Evolutionary conservation across 1,140 invertebrate genomes (phyloP), one percentile per base, ranked within the genome.

Genomic region (Leptopilina boulardi): DNA sequence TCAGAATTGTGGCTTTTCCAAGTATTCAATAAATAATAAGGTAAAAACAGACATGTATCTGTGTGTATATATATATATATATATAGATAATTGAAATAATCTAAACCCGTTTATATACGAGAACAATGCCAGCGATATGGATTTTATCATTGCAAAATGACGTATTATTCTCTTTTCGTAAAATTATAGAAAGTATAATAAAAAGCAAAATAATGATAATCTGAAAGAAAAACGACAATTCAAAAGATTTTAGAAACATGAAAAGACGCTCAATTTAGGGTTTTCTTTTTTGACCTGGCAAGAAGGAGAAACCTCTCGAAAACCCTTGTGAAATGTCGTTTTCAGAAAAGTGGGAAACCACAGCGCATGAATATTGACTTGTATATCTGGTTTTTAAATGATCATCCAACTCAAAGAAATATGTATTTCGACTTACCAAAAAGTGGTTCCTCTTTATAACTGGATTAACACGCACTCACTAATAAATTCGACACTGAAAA

Each of bases 381-480:
- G 41, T 66, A n/a, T n/a, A 11, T 30, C 59, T 30, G 2, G 5
- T 3, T 23, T 19, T 59, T 21, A 23, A 23, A 59, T n/a, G 59
- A 13, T 66, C 26, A 66, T 66, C 10, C 0, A n/a, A 30, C 11
- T n/a, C 26, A 6, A 4, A 13, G n/a, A 66, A 66, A 26, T 18
- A 30, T 26, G 15, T 38, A 10, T n/a, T n/a, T 47, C 1, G 23
- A 70, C 70, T 84, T 23, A 84, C 77, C 83, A 42, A 72, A 77
- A 77, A 82, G 82, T 81, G 83, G 80, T 73, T 84, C 80, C 83
- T 82, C 42, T 26, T 66, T 56, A n/a, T 73, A 72, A 51, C 41
- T 75, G 56, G 42, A 34, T 47, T 56, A 3, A 76, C 38, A 75
- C 38, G 51, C 70, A 76, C 76, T 83, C 47, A 26, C 71, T 26